These are phyloP conservation scores for Bryconaethiops microstoma DNA, from an alignment of 2,797 vertebrate genomes.

Conservation along the genomic window DNA sequence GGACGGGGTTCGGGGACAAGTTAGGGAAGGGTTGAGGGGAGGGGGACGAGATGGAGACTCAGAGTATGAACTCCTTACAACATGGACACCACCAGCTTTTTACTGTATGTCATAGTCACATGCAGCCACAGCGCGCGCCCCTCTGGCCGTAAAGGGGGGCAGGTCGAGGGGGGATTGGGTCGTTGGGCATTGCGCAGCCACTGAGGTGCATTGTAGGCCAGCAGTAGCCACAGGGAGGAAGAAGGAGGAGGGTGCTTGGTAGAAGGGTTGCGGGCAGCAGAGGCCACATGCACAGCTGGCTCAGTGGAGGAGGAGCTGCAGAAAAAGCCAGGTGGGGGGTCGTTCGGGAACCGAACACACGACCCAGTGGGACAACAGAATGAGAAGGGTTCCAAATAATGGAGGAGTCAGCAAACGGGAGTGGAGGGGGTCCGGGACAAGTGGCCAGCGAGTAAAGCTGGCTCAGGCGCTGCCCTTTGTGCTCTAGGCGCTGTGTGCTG, in stretches of 20 bases:
- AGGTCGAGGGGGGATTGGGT: neutral
- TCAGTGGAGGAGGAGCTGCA: slow-evolving; percentile 62
- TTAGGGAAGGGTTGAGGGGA: slow-evolving; percentile 73
- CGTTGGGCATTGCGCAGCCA: slow-evolving; percentile 63
- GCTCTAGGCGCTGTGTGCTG: slow-evolving; percentile 13
- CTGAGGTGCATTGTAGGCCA: slow-evolving; percentile 77
- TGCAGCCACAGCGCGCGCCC: slow-evolving; percentile 86
- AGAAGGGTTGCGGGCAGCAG: slow-evolving; percentile 37
- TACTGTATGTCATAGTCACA: slow-evolving; percentile 82
- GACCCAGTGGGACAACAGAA: slow-evolving; percentile 45
- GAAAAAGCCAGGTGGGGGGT: slow-evolving; percentile 62
- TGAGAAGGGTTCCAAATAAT: slow-evolving; percentile 39
- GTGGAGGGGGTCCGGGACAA: slow-evolving; percentile 53
- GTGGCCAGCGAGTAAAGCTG: slow-evolving; percentile 26
- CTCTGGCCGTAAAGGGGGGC: slow-evolving; percentile 46
- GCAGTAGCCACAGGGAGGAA: slow-evolving; percentile 60
- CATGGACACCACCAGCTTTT: slow-evolving; percentile 91
- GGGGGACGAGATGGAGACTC: slow-evolving; percentile 96
- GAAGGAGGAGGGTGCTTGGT: slow-evolving; percentile 46
- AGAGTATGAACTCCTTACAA: slow-evolving; percentile 90
- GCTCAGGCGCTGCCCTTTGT: slow-evolving; percentile 38
- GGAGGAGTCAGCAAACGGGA: slow-evolving; percentile 30
- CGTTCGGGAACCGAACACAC: slow-evolving; percentile 54
- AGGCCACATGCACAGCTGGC: slow-evolving; percentile 76
- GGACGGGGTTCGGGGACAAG: slow-evolving; percentile 57